phyloP scores from a whole-genome alignment of 2,113 vertebrate genomes.

The Macquaria ambigua region DNA sequence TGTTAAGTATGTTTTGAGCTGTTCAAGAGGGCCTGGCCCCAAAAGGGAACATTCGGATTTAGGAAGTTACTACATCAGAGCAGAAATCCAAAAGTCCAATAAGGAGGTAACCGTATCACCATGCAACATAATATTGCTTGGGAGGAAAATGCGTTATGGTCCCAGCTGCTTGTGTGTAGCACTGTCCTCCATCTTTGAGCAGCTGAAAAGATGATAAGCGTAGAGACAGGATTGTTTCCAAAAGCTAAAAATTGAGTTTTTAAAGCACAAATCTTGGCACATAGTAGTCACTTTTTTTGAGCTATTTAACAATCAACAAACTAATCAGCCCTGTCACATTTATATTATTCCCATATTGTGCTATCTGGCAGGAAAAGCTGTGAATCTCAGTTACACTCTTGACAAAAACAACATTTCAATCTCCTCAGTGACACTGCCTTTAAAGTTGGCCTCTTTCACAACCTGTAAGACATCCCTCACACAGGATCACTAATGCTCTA shows the following conservation, averaged over 20 bases:
- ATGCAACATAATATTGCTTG: neutral
- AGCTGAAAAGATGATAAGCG: neutral
- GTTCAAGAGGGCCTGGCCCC: neutral
- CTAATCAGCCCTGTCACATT: neutral
- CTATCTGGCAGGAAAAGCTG: neutral
- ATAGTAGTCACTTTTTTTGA: neutral
- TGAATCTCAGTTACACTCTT: neutral
- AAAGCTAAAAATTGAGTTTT: neutral
- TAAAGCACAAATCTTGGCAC: neutral
- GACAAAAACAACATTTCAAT: slow-evolving; percentile 26
- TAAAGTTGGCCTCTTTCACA: slow-evolving; percentile 43
- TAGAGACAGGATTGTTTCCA: neutral
- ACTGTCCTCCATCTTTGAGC: slow-evolving; percentile 17
- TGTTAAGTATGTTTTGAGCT: neutral
- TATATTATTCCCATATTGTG: neutral
- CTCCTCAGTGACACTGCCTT: slow-evolving; percentile 13
- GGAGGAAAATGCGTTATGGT: neutral
- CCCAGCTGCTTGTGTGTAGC: neutral
- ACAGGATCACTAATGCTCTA: slow-evolving; percentile 30
- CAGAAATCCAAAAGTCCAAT: neutral
- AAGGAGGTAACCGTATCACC: neutral
- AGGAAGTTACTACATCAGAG: neutral
- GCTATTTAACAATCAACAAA: neutral
- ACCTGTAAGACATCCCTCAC: slow-evolving; percentile 39
- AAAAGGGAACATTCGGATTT: neutral